Evolutionary conservation across 2,797 vertebrate genomes (phyloP).

Genomic region (Selene dorsalis): DNA sequence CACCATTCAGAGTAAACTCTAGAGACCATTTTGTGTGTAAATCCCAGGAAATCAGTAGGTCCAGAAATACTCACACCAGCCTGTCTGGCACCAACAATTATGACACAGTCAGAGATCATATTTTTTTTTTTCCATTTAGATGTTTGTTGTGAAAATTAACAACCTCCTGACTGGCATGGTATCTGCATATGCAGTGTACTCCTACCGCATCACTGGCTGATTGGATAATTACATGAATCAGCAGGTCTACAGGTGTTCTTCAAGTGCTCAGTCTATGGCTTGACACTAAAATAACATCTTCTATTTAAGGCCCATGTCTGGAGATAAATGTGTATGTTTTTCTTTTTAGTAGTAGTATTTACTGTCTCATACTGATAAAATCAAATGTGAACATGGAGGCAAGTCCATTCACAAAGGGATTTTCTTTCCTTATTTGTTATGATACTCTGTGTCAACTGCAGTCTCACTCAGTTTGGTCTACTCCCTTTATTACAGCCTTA

Average conservation of each 20-base stretch:
- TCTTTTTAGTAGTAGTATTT: conserved; percentile 18
- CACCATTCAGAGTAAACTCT: not conserved
- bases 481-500: not conserved
- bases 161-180: not conserved
- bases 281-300: conserved; percentile 7
- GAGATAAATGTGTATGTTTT: conserved; percentile 20
- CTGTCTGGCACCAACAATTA: not conserved
- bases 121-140: not conserved
- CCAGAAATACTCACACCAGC: not conserved
- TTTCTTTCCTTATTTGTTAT: conserved; percentile 37
- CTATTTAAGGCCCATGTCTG: not conserved
- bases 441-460: conserved; percentile 30
- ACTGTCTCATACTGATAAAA: conserved; percentile 25
- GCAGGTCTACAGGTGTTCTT: not conserved
- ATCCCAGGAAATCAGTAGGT: not conserved
- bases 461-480: conserved; percentile 17
- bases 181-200: not conserved
- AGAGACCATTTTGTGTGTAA: not conserved
- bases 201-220: not conserved
- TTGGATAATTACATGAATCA: not conserved
- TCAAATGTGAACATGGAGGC: conserved; percentile 46
- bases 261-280: not conserved
- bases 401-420: conserved; percentile 21
- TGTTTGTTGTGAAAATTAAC: not conserved
- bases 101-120: not conserved